Percentiles rank a stretch among this genome's conserved stretches.
These are phyloP conservation scores for Tupaia tana DNA, from an alignment of 2,113 vertebrate species.

Conservation along the genomic window DNA sequence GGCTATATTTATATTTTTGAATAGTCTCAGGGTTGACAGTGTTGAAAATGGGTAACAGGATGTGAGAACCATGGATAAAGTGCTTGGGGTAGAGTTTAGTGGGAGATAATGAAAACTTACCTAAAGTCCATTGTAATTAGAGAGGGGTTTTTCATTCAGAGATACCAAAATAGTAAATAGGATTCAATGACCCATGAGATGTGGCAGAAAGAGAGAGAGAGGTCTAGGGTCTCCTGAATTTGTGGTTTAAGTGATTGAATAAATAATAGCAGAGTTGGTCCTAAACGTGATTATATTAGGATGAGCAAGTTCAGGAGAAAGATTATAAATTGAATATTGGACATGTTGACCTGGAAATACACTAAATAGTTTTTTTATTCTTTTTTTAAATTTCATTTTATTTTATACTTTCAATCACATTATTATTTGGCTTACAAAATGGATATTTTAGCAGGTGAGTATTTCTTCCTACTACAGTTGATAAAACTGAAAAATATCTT, in stretches of 20 bases:
- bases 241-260: neutral
- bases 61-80: neutral
- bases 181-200: neutral
- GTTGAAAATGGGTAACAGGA: neutral
- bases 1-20: neutral
- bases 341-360: neutral
- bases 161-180: neutral
- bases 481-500: too few relatives aligned
- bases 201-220: fast-evolving
- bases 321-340: neutral
- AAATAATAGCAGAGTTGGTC: neutral
- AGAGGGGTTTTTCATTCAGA: neutral
- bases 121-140: neutral
- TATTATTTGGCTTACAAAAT: too few relatives aligned
- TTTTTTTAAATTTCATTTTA: too few relatives aligned
- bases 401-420: too few relatives aligned
- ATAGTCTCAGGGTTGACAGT: neutral
- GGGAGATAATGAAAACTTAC: neutral
- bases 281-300: neutral
- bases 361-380: neutral
- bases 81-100: neutral
- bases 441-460: too few relatives aligned
- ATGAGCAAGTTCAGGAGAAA: neutral
- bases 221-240: neutral
- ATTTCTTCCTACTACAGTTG: too few relatives aligned